A percentile compares a stretch with the other conserved stretches of the same genome.
These are phyloP conservation scores for Aelia acuminata DNA, from an alignment of 2,888 invertebrate genomes.

Conservation along the genomic window DNA sequence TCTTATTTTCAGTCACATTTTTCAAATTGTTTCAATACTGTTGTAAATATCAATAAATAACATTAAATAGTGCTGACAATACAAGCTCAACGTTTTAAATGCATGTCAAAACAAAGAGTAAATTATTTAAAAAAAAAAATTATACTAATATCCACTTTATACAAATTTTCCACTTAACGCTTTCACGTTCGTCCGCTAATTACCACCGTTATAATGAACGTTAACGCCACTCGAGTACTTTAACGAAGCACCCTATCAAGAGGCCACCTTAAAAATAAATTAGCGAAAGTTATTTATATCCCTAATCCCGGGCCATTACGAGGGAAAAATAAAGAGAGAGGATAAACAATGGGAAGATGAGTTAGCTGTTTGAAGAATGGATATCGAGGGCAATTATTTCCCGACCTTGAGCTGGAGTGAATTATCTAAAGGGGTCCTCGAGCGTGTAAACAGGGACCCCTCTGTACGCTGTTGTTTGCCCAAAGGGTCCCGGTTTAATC, in stretches of 20 bases:
- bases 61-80: too few species aligned
- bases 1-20: too few species aligned
- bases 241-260: neutral
- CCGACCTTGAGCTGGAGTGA: neutral
- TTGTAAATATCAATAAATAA: too few species aligned
- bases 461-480: neutral
- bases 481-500: slow-evolving; percentile 8
- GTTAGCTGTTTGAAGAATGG: slow-evolving; percentile 41
- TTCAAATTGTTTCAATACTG: too few species aligned
- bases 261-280: neutral
- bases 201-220: neutral
- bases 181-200: neutral
- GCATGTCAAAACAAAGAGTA: too few species aligned
- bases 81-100: too few species aligned
- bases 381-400: slow-evolving; percentile 44
- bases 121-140: too few species aligned
- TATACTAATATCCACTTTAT: too few species aligned
- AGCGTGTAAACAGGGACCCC: neutral
- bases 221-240: neutral
- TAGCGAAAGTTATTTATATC: neutral
- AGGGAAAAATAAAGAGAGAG: neutral
- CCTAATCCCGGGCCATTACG: neutral
- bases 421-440: slow-evolving; percentile 7
- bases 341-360: slow-evolving; percentile 6
- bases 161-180: neutral